Evolutionary conservation across 1,140 invertebrate genomes (phyloP).

Genomic region (Papilio aristodemus): DNA sequence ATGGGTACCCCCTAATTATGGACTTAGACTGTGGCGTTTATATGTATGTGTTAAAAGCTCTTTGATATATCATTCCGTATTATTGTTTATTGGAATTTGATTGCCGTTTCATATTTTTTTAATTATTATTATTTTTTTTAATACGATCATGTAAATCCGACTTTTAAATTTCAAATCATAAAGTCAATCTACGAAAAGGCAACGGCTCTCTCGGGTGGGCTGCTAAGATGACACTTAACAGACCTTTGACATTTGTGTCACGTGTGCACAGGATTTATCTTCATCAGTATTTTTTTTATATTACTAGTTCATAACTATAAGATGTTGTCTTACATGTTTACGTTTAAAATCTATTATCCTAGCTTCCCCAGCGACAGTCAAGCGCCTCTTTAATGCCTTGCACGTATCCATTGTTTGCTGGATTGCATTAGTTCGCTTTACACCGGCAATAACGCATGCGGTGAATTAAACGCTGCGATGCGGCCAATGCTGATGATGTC

Average conservation of each 20-base stretch:
- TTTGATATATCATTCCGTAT: conserved; percentile 1
- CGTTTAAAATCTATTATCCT: background rate
- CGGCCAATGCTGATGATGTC: background rate
- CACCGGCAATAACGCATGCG: background rate
- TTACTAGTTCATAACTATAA: too few relatives aligned
- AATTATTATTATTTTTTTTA: background rate
- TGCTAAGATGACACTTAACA: too few relatives aligned
- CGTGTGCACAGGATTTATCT: too few relatives aligned
- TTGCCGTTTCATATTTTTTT: background rate
- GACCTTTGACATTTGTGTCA: too few relatives aligned
- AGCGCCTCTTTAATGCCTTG: conserved; percentile 23
- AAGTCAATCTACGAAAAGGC: too few relatives aligned
- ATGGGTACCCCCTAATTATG: conserved; percentile 45
- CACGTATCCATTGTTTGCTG: conserved; percentile 18
- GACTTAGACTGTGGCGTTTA: conserved; percentile 25
- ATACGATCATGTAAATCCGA: background rate
- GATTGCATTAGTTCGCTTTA: conserved; percentile 26
- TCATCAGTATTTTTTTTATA: too few relatives aligned
- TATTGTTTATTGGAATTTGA: conserved; percentile 10
- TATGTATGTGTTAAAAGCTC: conserved; percentile 9
- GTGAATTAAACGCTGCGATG: background rate
- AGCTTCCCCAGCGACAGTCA: background rate
- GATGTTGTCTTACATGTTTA: too few relatives aligned
- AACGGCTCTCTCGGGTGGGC: too few relatives aligned
- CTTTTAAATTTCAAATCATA: too few relatives aligned